Base-by-base conservation (phyloP, 2,113 vertebrate genomes). In the Percina caprodes region DNA sequence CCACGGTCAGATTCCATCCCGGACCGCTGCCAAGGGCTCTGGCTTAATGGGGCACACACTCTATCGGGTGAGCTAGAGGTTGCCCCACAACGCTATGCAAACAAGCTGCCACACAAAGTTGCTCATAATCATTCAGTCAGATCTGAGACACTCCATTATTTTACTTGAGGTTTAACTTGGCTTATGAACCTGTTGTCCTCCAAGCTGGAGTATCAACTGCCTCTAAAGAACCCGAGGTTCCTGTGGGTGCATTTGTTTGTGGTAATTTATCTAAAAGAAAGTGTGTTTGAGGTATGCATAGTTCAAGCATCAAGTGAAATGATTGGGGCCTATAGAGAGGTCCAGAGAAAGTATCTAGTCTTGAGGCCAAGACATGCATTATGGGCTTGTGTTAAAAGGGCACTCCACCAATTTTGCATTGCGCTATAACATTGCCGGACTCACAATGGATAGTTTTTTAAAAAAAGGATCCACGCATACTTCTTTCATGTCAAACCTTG, bases 61-160 rank as follows among this genome's bases (percentile, higher is more conserved):
- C 39, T 42, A 42, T 2, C 10, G 10, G 10, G 39, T 42, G 39
- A 42, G 39, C 39, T 42, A 42, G 39, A 42, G 39, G 39, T 42
- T 42, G 39, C 10, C 39, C 39, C 39, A 87, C 87, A 82, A 42
- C 59, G 62, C 79, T 89, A 87, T 91, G 91, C 93, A 93, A 84
- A 87, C 75, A 8, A 35, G 33, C 35, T n/a, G 33, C 33, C 6
- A 42, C 18, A 39, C 69, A 80, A 4, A 54, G 59, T 69, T 33
- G 2, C 55, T 60, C 33, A n/a, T 2, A 39, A 5, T 26, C 12
- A 69, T 19, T 30, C 72, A n/a, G 56, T 42, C 23, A 23, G 16
- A 71, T 65, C 39, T 42, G 4, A 23, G 35, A 33, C 23, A 24
- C n/a, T 24, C 7, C 63, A 54, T 69, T 74, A 33, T 30, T 4